Conservation (phyloP, 2,113 vertebrate species). For the Emydura subglobosa region DNA sequence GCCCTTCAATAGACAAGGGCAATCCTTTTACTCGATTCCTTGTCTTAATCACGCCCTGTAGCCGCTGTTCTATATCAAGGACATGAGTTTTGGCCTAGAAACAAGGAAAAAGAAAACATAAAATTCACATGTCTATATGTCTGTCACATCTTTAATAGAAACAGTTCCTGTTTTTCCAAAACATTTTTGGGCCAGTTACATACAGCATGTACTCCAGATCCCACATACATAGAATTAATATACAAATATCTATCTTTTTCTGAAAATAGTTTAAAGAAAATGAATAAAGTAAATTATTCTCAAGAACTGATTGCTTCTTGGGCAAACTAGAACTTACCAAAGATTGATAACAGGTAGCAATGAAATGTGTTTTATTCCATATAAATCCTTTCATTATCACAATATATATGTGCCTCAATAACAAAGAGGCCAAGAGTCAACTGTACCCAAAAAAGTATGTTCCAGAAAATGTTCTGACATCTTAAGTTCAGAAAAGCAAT, state of each 20-base stretch:
- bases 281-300: neutral
- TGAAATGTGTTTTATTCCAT: neutral
- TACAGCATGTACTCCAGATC: neutral
- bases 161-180: neutral
- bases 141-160: neutral
- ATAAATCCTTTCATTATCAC: neutral
- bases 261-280: neutral
- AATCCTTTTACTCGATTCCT: slow-evolving; percentile 95
- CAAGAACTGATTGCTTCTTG: neutral
- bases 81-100: slow-evolving; percentile 97
- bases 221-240: neutral
- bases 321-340: neutral
- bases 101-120: neutral
- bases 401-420: neutral
- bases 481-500: neutral
- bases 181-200: neutral
- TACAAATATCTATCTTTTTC: neutral
- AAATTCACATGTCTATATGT: neutral
- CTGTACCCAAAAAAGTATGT: neutral
- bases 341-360: neutral
- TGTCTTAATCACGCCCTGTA: slow-evolving; percentile 97
- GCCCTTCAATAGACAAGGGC: slow-evolving; percentile 96
- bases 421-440: neutral
- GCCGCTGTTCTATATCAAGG: slow-evolving; percentile 94
- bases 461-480: neutral